Evolutionary conservation across 2,797 vertebrate species (phyloP).

Genomic region (Hyperoplus lanceolatus): DNA sequence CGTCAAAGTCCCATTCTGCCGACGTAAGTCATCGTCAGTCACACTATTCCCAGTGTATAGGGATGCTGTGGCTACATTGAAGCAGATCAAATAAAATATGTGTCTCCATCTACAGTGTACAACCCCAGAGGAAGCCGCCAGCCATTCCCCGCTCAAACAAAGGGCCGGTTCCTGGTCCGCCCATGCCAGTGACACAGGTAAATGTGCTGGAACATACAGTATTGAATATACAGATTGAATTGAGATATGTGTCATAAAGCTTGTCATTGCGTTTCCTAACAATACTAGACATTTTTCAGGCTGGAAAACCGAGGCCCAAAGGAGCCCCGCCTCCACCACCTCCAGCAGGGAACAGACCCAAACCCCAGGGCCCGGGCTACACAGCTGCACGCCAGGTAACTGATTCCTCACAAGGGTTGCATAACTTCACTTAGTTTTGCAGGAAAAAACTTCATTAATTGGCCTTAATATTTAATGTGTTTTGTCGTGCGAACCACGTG

Average conservation of each 20-base stretch:
- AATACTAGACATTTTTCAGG: constrained; percentile 62
- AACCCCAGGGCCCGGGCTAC: constrained; percentile 62
- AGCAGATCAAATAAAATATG: neutral
- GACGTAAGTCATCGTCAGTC: constrained; percentile 53
- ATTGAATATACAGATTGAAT: neutral
- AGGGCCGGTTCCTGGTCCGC: constrained; percentile 17
- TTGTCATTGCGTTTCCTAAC: neutral
- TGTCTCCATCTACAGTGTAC: constrained; percentile 46
- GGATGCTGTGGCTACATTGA: too few species aligned
- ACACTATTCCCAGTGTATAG: neutral
- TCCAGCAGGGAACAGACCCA: constrained; percentile 60
- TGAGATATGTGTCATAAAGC: too few species aligned
- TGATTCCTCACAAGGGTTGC: neutral
- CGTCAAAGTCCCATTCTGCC: constrained; percentile 50
- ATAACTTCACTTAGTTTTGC: too few species aligned
- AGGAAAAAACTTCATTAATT: too few species aligned
- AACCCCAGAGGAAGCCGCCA: constrained; percentile 48
- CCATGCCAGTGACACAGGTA: constrained; percentile 50
- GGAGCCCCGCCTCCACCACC: constrained; percentile 81
- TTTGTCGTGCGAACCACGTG: too few species aligned
- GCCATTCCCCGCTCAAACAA: neutral
- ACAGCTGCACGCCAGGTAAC: constrained; percentile 78
- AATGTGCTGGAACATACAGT: neutral
- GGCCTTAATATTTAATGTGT: too few species aligned
- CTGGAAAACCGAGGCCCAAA: constrained; percentile 53